These are phyloP conservation scores for Furnarius figulus DNA, from an alignment of 2,113 vertebrate genomes.

Conservation along the genomic window DNA sequence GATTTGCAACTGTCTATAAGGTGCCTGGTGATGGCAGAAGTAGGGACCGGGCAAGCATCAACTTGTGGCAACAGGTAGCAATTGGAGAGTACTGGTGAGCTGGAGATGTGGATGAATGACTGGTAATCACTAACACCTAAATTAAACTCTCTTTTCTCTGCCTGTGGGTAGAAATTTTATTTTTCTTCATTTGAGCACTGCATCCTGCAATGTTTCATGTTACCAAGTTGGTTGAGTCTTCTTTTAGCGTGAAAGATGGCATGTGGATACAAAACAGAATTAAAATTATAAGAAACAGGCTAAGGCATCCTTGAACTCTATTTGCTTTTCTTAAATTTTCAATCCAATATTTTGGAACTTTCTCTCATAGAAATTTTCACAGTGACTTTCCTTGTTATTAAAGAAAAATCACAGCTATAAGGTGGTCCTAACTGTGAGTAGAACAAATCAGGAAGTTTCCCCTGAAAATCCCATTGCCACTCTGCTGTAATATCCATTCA, in stretches of 20 bases:
- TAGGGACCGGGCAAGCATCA: not conserved
- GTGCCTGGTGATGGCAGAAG: not conserved
- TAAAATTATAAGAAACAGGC: not conserved
- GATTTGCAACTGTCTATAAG: not conserved
- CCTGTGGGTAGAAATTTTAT: not conserved
- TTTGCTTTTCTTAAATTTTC: not conserved
- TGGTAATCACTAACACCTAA: not conserved
- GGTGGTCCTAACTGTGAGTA: not conserved
- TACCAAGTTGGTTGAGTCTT: not conserved
- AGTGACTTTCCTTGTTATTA: not conserved
- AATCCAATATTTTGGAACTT: not conserved
- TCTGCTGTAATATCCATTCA: not conserved
- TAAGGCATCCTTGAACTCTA: not conserved
- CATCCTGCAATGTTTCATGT: not conserved
- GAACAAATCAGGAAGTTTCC: not conserved
- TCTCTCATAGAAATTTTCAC: not conserved
- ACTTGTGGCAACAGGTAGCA: not conserved
- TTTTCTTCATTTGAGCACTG: not conserved
- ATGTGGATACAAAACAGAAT: not conserved
- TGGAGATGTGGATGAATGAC: rapidly evolving
- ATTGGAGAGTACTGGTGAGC: not conserved
- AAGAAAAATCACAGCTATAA: not conserved
- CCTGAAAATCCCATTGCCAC: not conserved
- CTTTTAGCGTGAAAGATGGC: not conserved
- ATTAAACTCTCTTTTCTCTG: not conserved